Percentiles rank a stretch among this genome's conserved stretches.
phyloP scores from a whole-genome alignment of 2,797 vertebrate genomes.

The Hydrophis major region DNA sequence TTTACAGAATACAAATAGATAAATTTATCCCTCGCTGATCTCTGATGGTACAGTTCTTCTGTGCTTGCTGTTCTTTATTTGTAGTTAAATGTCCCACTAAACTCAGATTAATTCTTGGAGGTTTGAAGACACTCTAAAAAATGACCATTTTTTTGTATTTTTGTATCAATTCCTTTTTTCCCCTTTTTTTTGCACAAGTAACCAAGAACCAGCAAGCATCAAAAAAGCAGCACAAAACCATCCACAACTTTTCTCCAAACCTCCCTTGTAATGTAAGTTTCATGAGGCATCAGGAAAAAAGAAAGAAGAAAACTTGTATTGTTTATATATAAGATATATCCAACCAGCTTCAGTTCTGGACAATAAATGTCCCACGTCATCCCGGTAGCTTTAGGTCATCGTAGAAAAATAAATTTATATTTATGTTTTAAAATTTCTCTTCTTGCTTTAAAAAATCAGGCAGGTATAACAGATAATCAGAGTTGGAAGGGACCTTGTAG shows the following conservation, averaged over 20 bases:
- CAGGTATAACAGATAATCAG: too few species aligned
- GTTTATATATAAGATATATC: background rate
- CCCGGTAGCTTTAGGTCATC: background rate
- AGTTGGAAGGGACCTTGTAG: too few species aligned
- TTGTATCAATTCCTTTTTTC: background rate
- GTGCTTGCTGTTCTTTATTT: background rate
- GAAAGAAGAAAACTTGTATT: background rate
- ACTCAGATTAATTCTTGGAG: background rate
- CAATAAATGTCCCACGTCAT: background rate
- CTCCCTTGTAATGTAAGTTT: background rate
- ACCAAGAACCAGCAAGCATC: background rate
- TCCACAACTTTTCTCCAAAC: background rate
- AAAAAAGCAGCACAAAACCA: background rate
- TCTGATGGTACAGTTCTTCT: background rate
- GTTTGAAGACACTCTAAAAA: background rate
- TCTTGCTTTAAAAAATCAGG: background rate
- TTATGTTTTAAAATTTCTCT: background rate
- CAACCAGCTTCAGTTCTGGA: background rate
- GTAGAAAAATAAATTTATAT: background rate
- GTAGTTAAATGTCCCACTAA: background rate
- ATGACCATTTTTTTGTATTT: too few species aligned
- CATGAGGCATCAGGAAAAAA: background rate
- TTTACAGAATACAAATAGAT: background rate
- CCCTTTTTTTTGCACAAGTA: background rate
- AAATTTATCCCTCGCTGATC: background rate